phyloP scores from a whole-genome alignment of 2,888 invertebrate genomes.

The Rhagonycha fulva region DNA sequence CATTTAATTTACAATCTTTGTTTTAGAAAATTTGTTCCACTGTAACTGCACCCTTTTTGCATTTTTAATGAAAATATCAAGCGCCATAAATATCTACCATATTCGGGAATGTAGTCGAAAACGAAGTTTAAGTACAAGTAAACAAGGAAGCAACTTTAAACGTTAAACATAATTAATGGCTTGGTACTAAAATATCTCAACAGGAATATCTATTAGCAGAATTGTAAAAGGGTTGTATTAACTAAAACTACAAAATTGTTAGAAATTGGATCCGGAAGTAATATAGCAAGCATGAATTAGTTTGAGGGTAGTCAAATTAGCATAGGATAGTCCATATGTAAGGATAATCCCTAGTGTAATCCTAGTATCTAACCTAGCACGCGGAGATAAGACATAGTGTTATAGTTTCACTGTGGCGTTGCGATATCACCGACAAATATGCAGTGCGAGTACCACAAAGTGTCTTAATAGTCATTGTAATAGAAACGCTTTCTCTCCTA shows the following conservation, averaged over 20 bases:
- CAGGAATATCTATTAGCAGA: background rate
- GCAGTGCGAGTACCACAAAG: conserved; percentile 36
- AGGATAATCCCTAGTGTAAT: conserved; percentile 55
- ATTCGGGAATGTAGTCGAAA: background rate
- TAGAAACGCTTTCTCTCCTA: conserved; percentile 1
- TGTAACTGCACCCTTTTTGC: background rate
- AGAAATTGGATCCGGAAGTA: conserved; percentile 26
- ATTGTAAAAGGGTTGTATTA: conserved; percentile 10
- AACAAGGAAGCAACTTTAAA: conserved; percentile 1
- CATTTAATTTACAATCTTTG: background rate
- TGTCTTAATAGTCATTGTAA: conserved; percentile 40
- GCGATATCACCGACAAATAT: conserved; percentile 39
- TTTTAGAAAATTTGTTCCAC: background rate
- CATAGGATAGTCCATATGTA: conserved; percentile 52
- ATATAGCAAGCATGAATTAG: conserved; percentile 27
- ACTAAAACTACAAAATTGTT: conserved; percentile 19
- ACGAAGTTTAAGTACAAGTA: background rate
- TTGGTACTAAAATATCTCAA: conserved; percentile 1
- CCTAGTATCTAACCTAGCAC: conserved; percentile 47
- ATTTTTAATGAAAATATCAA: background rate
- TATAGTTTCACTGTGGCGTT: conserved; percentile 38
- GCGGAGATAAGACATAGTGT: conserved; percentile 44
- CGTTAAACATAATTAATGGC: conserved; percentile 1
- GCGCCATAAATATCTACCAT: background rate
- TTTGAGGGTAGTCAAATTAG: conserved; percentile 45